A percentile compares a stretch with the other conserved stretches of the same genome.
phyloP scores from a whole-genome alignment of 2,797 vertebrate genomes.

The Iguana delicatissima region DNA sequence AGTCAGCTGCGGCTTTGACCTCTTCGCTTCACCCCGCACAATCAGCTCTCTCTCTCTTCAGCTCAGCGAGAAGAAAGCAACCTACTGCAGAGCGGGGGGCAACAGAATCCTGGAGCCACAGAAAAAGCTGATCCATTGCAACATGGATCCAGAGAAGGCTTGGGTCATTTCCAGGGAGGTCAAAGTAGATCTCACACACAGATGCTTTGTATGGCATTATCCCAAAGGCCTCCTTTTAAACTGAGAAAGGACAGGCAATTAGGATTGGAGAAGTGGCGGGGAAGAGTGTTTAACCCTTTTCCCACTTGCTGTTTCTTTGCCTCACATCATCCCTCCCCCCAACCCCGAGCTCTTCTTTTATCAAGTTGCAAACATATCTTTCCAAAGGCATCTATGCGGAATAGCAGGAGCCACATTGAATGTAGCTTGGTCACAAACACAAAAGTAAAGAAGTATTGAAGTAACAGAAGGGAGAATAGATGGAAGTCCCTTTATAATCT shows the following conservation, averaged over 20 bases:
- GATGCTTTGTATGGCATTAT: not conserved
- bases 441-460: not conserved
- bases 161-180: not conserved
- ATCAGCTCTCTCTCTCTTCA: constrained; percentile 28
- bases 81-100: not conserved
- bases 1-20: constrained; percentile 40
- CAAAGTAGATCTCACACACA: not conserved
- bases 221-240: not conserved
- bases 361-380: not conserved
- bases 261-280: not conserved
- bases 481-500: not conserved
- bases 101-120: not conserved
- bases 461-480: not conserved
- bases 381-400: not conserved
- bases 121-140: constrained; percentile 18
- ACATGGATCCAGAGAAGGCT: not conserved
- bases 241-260: too few relatives aligned
- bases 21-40: constrained; percentile 39
- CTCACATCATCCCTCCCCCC: too few relatives aligned
- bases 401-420: not conserved
- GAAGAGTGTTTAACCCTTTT: not conserved
- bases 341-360: not conserved
- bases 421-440: not conserved
- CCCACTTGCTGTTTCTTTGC: not conserved
- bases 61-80: constrained; percentile 20